Base-by-base conservation (phyloP, 2,113 vertebrate species). In the Potamarius usumacintae region DNA sequence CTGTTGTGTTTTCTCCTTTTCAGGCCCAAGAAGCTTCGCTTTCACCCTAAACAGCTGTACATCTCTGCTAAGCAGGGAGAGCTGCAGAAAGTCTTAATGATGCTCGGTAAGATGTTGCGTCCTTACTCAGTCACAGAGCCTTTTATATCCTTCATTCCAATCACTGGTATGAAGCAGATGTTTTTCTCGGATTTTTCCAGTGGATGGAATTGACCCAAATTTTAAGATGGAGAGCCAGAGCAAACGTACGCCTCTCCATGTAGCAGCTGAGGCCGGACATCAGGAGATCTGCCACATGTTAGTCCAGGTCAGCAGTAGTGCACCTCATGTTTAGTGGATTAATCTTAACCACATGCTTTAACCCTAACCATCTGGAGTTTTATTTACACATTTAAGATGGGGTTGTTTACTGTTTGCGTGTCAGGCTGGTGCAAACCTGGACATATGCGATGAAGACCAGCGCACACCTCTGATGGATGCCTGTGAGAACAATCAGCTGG, bases 171-270 rank as follows among this genome's bases (percentile, higher is more conserved):
- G 22, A 60, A 58, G 52, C 27, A 60, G 34, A 20, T 42, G 1
- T 78, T 82, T 83, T 83, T 58, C 60, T 86, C 83, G 63, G 30
- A 42, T 15, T 48, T 52, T 77, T 30, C 8, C 94, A 99, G 98
- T 99, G 91, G 98, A 99, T 7, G 98, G 98, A 2, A 99, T 99
- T 10, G 98, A 99, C 90, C 98, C 98, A 15, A 99, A 99, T 94
- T 99, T 98, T 92, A 98, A 98, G 93, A 98, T 98, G 97, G 98
- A 99, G 42, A 96, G 96, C 80, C 98, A 99, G 89, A 97, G 91
- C 92, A 99, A 98, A 90, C 96, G 98, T 81, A 98, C 97, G 0
- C 97, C 98, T 0, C 95, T 99, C 48, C 98, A 99, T 0, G 98
- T 96, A 2, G 97, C 98, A 0, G 97, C 98, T 0, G 98, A 99